Conservation (phyloP, 2,113 vertebrate species). For the Parotia lawesii region DNA sequence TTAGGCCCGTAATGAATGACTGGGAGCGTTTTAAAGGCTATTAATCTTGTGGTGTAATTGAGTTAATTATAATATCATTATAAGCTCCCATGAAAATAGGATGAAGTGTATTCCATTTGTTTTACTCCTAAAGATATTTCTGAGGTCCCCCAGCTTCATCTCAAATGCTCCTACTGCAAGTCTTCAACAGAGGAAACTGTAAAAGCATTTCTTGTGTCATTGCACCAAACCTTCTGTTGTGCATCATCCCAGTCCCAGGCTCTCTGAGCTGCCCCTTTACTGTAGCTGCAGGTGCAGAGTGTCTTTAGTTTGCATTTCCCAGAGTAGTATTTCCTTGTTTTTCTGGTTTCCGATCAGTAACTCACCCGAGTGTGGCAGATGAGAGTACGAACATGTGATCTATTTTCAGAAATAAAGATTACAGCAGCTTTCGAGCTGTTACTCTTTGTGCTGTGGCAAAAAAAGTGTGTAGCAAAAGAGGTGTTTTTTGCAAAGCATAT, state of each 20-base stretch:
- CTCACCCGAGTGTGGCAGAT: neutral
- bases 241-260: rapidly evolving
- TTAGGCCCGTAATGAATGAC: slow-evolving; percentile 53
- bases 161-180: neutral
- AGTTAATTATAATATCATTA: slow-evolving; percentile 55
- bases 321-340: neutral
- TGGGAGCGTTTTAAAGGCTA: slow-evolving; percentile 45
- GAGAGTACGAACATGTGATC: slow-evolving; percentile 19
- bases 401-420: slow-evolving; percentile 40
- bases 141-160: neutral
- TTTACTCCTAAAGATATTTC: neutral
- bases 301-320: neutral
- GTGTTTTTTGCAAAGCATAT: slow-evolving; percentile 14
- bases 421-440: slow-evolving; percentile 26
- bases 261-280: neutral
- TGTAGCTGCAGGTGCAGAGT: neutral
- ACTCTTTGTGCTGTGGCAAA: slow-evolving; percentile 27
- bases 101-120: slow-evolving; percentile 17
- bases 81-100: slow-evolving; percentile 51
- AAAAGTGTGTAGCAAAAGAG: neutral
- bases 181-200: neutral
- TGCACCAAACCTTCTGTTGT: neutral
- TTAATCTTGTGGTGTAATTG: slow-evolving; percentile 55
- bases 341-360: neutral
- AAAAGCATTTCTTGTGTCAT: neutral